Evolutionary conservation across 2,797 vertebrate species (phyloP), one percentile per base, ranked within the genome.

Genomic region (Tarsius wallacei): DNA sequence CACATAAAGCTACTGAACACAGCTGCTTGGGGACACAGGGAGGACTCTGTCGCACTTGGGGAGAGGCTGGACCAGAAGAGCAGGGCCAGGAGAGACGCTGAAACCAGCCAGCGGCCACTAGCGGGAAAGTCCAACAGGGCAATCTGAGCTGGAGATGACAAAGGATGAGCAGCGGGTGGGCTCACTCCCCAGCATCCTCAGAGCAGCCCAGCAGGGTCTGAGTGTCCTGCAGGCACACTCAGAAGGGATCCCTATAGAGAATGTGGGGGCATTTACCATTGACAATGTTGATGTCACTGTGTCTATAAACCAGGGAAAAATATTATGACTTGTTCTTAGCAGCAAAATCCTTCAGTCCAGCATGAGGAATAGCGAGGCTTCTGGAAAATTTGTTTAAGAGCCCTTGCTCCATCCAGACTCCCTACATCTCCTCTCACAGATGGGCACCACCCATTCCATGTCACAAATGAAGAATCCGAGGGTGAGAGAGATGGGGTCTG

Each of bases 91-190:
- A 42, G 51, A 53, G 31, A 55, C 0, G 5, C 82, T 14, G 59
- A 31, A 33, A 49, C 53, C 70, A 64, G 78, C 26, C 82, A 26
- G 55, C 78, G 53, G 80, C 51, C n/a, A 1, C 14, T 1, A 0
- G 0, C 2, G 51, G 51, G 70, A n/a, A 47, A 78, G 19, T 19
- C 51, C 49, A 42, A 7, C 0, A 0, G 0, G 33, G 15, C 64
- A 31, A 19, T 53, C 64, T 24, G 51, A 24, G 61, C 22, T 8
- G 6, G 36, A 17, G 51, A 57, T 7, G 76, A 57, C 22, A 0
- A 3, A 13, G 63, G 31, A 2, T 28, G 17, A 28, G 74, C 24
- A 2, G 42, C 5, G 19, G 24, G 16, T 7, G 15, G 47, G 19
- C 66, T 70, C n/a, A 36, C 19, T 70, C 17, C 17, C 0, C 9